Evolutionary conservation across 1,140 invertebrate species (phyloP), one percentile per base, ranked within the genome.

Genomic region (Trichonephila inaurata): DNA sequence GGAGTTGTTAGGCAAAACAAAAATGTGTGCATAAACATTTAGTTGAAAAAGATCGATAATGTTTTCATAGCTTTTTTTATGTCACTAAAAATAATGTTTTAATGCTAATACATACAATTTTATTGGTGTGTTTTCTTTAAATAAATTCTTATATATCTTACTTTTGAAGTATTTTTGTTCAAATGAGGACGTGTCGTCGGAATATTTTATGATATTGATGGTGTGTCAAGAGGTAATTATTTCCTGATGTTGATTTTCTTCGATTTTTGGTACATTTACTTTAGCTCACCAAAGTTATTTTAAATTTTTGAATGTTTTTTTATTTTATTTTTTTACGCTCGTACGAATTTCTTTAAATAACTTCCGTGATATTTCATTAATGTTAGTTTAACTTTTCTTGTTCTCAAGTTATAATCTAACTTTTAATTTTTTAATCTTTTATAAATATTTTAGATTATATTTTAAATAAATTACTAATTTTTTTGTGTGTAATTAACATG

Each of bases 131-230:
- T 24, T 69, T n/a, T 69, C 14, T 69, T 69, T 5, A 12, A 77
- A 77, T 40, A 33, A 33, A 19, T 18, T 77, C 10, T 33, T 18
- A 19, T 19, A 28, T 40, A 33, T 40, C 16, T 77, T 18, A 14
- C 33, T 40, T 77, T 18, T 40, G 18, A 77, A 33, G 72, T 12
- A 33, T 77, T 77, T 77, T 33, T 77, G 33, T 33, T 40, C 72
- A 40, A 33, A 77, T 77, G 72, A 77, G 72, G 72, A 77, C 72
- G 72, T 77, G 72, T 77, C 69, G 69, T 77, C 33, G 24, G 72
- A 77, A 77, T 77, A 77, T 77, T 77, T 77, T 77, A 40, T 18
- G 72, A 28, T 33, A 18, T 40, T 77, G 66, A 24, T 69, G 16
- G 28, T 77, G 72, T 77, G 28, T 77, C 28, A 18, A 18, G 6